A percentile compares a stretch with the other conserved stretches of the same genome.
Evolutionary conservation across 2,888 invertebrate species (phyloP).

Genomic region (Clitarchus hookeri): DNA sequence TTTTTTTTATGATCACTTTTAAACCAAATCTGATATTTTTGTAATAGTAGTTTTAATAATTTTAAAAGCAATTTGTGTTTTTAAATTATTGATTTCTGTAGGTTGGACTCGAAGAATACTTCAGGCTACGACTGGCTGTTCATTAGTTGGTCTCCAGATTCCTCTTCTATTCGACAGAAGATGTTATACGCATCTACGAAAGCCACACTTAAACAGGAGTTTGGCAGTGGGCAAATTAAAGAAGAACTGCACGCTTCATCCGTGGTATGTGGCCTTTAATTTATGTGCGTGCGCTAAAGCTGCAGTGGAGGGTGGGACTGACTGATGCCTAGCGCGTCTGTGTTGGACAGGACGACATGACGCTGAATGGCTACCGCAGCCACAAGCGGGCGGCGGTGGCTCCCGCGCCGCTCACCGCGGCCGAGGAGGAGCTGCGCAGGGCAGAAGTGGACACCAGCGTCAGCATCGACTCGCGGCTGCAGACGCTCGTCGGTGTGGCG

Average conservation of each 20-base stretch:
- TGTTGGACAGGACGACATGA: conserved; percentile 72
- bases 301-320: not conserved
- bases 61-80: too few species aligned
- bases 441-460: conserved; percentile 75
- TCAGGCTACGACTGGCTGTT: conserved; percentile 86
- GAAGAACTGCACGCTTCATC: conserved; percentile 92
- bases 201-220: conserved; percentile 94
- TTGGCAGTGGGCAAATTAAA: conserved; percentile 91
- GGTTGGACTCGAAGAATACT: conserved; percentile 76
- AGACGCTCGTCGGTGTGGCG: conserved; percentile 87
- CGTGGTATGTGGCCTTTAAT: conserved; percentile 58
- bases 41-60: too few species aligned
- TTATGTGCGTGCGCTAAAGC: not conserved
- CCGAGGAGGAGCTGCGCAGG: conserved; percentile 82
- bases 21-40: too few species aligned
- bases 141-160: conserved; percentile 94
- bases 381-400: conserved; percentile 77
- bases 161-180: conserved; percentile 87
- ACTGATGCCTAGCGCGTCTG: not conserved
- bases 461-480: conserved; percentile 80
- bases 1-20: too few species aligned
- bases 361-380: conserved; percentile 78
- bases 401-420: conserved; percentile 86
- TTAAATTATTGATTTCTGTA: conserved; percentile 46
- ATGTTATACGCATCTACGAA: conserved; percentile 98